These are phyloP conservation scores for Calypte anna DNA, from an alignment of 2,113 vertebrate species.

Conservation along the genomic window DNA sequence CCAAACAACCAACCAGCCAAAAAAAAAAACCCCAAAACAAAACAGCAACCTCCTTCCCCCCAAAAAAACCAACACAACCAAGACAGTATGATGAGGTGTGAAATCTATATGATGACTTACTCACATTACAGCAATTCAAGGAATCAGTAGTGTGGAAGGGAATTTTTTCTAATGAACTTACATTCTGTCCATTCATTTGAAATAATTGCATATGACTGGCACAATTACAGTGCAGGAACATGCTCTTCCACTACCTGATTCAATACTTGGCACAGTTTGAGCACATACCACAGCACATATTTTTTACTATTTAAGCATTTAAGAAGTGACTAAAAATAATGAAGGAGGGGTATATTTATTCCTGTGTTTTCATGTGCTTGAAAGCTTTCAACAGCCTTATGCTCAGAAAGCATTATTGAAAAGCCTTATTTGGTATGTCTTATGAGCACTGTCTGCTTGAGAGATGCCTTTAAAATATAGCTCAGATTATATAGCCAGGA, in stretches of 20 bases:
- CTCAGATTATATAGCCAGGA: not conserved
- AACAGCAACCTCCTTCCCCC: no score
- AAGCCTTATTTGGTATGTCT: not conserved
- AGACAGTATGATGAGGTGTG: not conserved
- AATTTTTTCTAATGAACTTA: not conserved
- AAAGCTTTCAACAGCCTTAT: constrained; percentile 27
- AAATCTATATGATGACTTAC: constrained; percentile 14
- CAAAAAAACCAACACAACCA: not conserved
- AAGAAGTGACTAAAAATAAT: constrained; percentile 12
- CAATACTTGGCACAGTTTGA: not conserved
- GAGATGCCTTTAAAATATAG: not conserved
- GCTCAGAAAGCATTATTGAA: not conserved
- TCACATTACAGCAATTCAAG: not conserved
- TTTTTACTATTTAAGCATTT: not conserved
- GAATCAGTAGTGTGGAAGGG: not conserved
- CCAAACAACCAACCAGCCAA: no score
- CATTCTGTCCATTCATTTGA: not conserved
- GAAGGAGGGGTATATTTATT: not conserved
- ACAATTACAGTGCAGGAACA: not conserved
- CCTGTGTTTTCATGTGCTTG: not conserved
- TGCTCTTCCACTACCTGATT: not conserved
- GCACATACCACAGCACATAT: not conserved
- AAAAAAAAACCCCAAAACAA: no score
- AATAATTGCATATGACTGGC: not conserved
- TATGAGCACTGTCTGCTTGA: not conserved